Evolutionary conservation across 1,140 invertebrate species (phyloP), one percentile per base, ranked within the genome.

Genomic region (Euura saliciscinereae): DNA sequence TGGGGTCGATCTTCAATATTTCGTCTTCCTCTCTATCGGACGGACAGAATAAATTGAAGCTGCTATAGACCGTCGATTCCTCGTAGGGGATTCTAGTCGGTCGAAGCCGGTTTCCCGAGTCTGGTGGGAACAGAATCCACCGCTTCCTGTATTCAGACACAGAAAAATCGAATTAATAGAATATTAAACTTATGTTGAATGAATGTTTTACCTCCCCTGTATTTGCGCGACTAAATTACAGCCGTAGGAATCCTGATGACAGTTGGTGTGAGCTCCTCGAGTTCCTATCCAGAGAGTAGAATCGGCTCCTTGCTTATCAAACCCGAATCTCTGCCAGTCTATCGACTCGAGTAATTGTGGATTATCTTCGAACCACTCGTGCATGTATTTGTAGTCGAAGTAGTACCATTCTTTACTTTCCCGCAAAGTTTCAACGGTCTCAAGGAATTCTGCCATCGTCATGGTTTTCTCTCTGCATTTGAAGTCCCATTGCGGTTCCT

Each of bases 1-100:
- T 77, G 13, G 74, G 70, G 68, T 72, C 59, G 44, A 78, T 75
- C 68, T 74, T 73, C 76, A 80, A 69, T 77, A 79, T 66, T 66
- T 65, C 69, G 71, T 77, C 67, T 59, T 80, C 71, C 45, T 85
- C 79, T 44, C 82, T 80, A 78, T 87, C 84, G 67, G 81, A 83
- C 69, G 92, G 90, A 83, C 90, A 91, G 84, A 91, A 92, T 79
- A 96, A 94, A 86, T 96, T 95, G 45, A 94, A 88, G 85, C 91
- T 89, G 83, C 96, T 97, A 84, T 97, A 99, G 43, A 99, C 90
- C 87, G 96, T 99, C 0, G 97, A 98, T 83, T 99, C 98, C 89
- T 99, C 98, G 88, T 97, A 99, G 11, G 98, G 98, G 73, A 99
- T 90, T 82, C 98, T 90, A 7, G 95, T 95, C 72, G 96, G 92